Evolutionary conservation across 1,140 invertebrate genomes (phyloP), one percentile per base, ranked within the genome.

Genomic region (Rhagoletis pomonella): DNA sequence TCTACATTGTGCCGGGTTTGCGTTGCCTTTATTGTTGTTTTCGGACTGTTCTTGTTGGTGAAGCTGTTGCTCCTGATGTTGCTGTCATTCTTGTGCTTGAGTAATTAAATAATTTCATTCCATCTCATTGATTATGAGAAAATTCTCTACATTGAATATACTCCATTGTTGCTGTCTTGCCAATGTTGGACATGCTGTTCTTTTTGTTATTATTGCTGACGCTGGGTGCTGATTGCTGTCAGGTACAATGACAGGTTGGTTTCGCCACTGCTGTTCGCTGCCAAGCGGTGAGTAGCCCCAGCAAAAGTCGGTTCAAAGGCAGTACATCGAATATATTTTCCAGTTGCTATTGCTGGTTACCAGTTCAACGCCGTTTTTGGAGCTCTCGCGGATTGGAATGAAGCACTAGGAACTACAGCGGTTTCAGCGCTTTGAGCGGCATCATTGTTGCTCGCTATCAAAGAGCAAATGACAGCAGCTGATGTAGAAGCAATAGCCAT

Each of bases 61-160:
- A 81, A 81, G 73, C 73, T 81, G 47, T 81, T 55, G n/a, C 73
- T 81, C 73, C 73, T 42, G 73, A 47, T 81, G 44, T 19, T 58
- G n/a, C 73, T 81, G 73, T 81, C 73, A 81, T 81, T 81, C 50
- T 81, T 81, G 73, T 47, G 73, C 73, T 58, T 81, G 50, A 81
- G 73, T 58, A 81, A 81, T 81, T 81, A 81, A 81, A 81, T 81
- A 81, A 81, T 55, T 81, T 81, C 73, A 81, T 81, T 81, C 42
- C 73, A 81, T 50, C n/a, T 81, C 73, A 81, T 81, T 55, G 73
- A 81, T 55, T 55, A 81, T 81, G 69, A n/a, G 73, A 19, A 81
- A 81, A 81, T 47, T 9, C 50, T 81, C 17, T 5, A 42, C 73
- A 55, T 81, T 55, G 47, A 81, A 81, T 55, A 55, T 81, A 81